Conservation (phyloP, 1,140 invertebrate genomes). For the Zaprionus vittiger region DNA sequence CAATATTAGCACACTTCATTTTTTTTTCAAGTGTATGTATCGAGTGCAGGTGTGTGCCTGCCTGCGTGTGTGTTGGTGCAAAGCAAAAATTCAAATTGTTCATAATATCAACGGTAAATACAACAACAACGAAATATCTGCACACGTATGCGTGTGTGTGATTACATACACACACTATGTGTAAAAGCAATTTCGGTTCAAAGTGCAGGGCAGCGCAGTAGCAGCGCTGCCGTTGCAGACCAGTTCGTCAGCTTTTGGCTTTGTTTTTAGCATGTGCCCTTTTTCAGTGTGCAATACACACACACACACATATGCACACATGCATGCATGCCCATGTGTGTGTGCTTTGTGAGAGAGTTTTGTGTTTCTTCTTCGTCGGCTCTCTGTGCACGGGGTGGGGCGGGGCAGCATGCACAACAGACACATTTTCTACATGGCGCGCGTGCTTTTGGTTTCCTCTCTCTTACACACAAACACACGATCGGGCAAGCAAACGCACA, state of each 20-base stretch:
- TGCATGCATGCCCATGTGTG: slow-evolving; percentile 12
- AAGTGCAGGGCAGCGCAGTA: slow-evolving; percentile 39
- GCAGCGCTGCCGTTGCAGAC: slow-evolving; percentile 29
- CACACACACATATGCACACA: slow-evolving; percentile 5
- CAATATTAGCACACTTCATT: slow-evolving; percentile 25
- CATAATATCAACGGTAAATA: slow-evolving; percentile 70
- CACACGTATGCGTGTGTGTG: slow-evolving; percentile 13
- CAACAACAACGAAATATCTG: slow-evolving; percentile 33
- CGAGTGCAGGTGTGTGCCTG: not conserved
- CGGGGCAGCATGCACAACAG: slow-evolving; percentile 42
- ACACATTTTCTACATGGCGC: slow-evolving; percentile 41
- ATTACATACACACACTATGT: slow-evolving; percentile 10
- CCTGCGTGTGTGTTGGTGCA: slow-evolving; percentile 21
- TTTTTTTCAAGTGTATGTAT: slow-evolving; percentile 47
- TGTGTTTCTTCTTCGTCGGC: not conserved
- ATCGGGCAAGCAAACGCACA: slow-evolving; percentile 6
- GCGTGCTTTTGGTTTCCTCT: slow-evolving; percentile 37
- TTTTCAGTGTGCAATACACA: slow-evolving; percentile 46
- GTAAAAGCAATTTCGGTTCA: slow-evolving; percentile 42
- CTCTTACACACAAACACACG: slow-evolving; percentile 25
- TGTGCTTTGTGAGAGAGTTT: slow-evolving; percentile 11
- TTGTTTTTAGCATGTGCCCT: slow-evolving; percentile 77
- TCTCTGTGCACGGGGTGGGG: slow-evolving; percentile 25
- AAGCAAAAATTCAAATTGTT: slow-evolving; percentile 38
- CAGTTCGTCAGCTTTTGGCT: slow-evolving; percentile 65